Percentiles rank a stretch among this genome's conserved stretches.
Conservation (phyloP, 2,113 vertebrate species). For the Paradisaea rubra region DNA sequence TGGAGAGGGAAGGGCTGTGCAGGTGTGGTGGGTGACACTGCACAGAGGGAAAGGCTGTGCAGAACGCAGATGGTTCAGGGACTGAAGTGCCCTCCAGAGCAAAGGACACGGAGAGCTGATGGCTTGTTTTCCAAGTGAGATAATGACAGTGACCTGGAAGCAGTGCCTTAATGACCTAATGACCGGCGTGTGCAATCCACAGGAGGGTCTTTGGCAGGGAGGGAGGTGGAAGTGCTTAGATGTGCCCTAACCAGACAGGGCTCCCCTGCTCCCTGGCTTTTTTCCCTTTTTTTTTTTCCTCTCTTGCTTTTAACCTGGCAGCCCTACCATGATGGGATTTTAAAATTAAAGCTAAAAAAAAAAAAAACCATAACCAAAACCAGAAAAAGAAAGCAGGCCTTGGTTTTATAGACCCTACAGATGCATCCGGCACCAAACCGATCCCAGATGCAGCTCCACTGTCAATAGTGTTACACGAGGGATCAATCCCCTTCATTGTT, state of each 20-base stretch:
- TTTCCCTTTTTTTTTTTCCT: rapidly evolving
- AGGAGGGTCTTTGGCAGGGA: not conserved
- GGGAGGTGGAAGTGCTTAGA: not conserved
- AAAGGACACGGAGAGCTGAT: not conserved
- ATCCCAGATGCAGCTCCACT: slow-evolving; percentile 43
- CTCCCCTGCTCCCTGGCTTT: not conserved
- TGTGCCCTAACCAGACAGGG: not conserved
- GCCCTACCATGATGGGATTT: not conserved
- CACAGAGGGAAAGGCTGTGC: not conserved
- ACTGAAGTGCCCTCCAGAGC: not conserved
- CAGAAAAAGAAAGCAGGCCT: not conserved
- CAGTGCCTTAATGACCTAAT: not conserved
- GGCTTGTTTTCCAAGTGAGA: not conserved
- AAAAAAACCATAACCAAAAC: not conserved
- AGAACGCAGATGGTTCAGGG: rapidly evolving
- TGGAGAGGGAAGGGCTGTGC: not conserved
- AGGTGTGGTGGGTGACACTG: not conserved
- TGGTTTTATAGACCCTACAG: slow-evolving; percentile 44
- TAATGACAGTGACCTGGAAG: not conserved
- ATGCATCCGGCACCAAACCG: slow-evolving; percentile 37
- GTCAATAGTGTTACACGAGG: slow-evolving; percentile 49
- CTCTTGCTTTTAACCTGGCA: not conserved
- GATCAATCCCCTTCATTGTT: slow-evolving; percentile 62
- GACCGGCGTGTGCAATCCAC: not conserved
- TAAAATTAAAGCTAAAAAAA: not conserved